Evolutionary conservation across 2,797 vertebrate species (phyloP), one percentile per base, ranked within the genome.

Genomic region (Parauchenoglanis ngamensis): DNA sequence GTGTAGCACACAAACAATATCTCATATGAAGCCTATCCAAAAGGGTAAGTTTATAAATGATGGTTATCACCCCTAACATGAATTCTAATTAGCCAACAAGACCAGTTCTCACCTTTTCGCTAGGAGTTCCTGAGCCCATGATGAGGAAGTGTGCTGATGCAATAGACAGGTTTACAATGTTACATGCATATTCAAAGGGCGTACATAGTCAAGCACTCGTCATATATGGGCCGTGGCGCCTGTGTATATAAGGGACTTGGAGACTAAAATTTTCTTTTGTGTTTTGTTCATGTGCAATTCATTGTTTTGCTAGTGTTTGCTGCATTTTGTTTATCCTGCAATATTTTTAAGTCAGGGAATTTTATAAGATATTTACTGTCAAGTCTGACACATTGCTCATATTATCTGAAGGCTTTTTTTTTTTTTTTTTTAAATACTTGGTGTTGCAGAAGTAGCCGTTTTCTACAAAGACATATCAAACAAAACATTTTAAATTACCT

Each of bases 321-420:
- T 54, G 86, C 2, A 65, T 35, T 84, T 86, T 85, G 85, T 89
- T 86, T 78, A 23, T 59, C 49, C 88, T 87, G 76, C 75, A 80
- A 88, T 88, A 88, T 85, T 82, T 88, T 88, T 17, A 67, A 75
- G 87, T 87, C 84, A 80, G 83, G 83, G 87, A 80, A 35, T 90
- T 91, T 91, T 90, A 75, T 88, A 89, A 86, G 54, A 87, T 87
- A 57, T 81, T 81, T 35, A 83, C 59, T 54, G 72, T 68, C 63
- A 68, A 31, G 65, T 68, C 63, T 86, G 85, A 82, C 52, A 46
- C 31, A 25, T 3, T 56, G 35, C 61, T 84, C 56, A 59, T 61
- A 40, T 23, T 73, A 28, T 49, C 54, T 87, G 25, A 65, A 35
- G 46, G 76, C n/a, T 52, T 83, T 54, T 0, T 67, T 82, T 10